phyloP scores from a whole-genome alignment of 2,113 vertebrate species.

The Malurus melanocephalus region DNA sequence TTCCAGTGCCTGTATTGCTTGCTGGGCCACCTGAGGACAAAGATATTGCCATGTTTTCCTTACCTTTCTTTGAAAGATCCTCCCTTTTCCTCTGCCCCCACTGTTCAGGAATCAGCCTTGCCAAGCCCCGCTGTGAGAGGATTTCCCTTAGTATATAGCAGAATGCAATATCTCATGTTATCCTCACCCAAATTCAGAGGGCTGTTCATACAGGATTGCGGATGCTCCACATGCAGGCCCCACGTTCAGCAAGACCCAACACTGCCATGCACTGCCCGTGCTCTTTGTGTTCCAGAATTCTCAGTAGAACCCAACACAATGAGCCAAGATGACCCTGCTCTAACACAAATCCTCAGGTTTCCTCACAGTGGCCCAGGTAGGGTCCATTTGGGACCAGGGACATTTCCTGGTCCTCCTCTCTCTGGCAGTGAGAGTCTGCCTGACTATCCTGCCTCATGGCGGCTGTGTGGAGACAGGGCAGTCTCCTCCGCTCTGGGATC shows the following conservation, averaged over 20 bases:
- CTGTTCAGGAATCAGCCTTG: background rate
- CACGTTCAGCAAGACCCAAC: rapidly evolving
- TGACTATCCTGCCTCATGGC: background rate
- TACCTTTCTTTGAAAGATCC: background rate
- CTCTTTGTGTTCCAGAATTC: background rate
- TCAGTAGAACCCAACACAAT: rapidly evolving
- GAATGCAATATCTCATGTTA: background rate
- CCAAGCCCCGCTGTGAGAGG: background rate
- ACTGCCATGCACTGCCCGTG: rapidly evolving
- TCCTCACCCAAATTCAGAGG: background rate
- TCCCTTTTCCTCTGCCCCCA: background rate
- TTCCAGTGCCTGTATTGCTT: background rate
- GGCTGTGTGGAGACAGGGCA: background rate
- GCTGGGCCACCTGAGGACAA: background rate
- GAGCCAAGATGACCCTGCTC: background rate
- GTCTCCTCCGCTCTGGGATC: no score
- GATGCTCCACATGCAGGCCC: background rate
- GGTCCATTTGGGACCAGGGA: background rate
- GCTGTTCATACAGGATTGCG: rapidly evolving
- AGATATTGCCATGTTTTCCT: background rate
- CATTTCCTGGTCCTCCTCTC: background rate
- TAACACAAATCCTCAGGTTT: background rate
- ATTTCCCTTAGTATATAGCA: background rate
- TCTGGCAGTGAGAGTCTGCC: background rate
- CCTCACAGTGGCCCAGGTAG: background rate